These are phyloP conservation scores for Solenopsis invicta DNA, from an alignment of 1,140 invertebrate species.

Conservation along the genomic window DNA sequence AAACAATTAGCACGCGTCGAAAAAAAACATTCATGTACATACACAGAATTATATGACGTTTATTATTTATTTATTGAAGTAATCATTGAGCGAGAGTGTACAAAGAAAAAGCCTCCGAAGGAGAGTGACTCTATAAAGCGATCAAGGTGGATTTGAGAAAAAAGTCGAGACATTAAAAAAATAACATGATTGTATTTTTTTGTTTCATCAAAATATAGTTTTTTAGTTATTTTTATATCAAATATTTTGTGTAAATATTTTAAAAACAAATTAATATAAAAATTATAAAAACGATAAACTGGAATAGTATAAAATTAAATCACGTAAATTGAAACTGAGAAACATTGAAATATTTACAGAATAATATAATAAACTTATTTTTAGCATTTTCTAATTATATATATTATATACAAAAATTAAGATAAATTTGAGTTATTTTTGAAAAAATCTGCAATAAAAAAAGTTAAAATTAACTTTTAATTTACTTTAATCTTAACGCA, in stretches of 20 bases:
- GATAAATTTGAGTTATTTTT: not conserved
- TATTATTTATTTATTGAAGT: not conserved
- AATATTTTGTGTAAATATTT: not conserved
- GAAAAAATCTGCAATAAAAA: not conserved
- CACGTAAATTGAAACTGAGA: not conserved
- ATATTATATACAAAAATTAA: not conserved
- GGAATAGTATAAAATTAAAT: not conserved
- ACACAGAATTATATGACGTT: constrained; percentile 18
- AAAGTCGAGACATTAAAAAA: not conserved
- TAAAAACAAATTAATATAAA: not conserved
- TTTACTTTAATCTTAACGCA: no score
- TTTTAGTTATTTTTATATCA: not conserved
- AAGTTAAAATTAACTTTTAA: no score
- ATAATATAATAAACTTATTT: not conserved
- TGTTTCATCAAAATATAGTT: not conserved
- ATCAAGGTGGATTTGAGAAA: not conserved
- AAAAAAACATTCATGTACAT: not conserved
- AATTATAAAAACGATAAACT: not conserved
- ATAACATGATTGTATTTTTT: not conserved
- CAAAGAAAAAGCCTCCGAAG: not conserved
- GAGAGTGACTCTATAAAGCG: not conserved
- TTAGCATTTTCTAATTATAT: not conserved
- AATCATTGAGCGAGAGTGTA: not conserved
- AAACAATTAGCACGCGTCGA: not conserved
- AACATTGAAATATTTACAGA: not conserved